Evolutionary conservation across 2,113 vertebrate species (phyloP).

Genomic region (Catagonus wagneri): DNA sequence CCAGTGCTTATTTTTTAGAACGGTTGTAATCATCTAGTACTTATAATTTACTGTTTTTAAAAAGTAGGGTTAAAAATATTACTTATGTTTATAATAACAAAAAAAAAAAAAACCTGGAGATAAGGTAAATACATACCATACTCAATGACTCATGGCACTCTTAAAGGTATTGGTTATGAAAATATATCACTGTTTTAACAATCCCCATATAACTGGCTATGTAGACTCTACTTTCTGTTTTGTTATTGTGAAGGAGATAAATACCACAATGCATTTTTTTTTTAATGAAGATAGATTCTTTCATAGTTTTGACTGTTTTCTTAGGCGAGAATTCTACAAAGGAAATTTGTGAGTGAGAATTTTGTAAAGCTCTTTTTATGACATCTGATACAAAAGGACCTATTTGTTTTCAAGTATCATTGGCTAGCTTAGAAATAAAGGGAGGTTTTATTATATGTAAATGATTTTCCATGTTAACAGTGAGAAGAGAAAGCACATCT

Average conservation of each 20-base stretch:
- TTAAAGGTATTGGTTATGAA: background rate
- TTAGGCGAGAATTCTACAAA: background rate
- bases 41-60: slow-evolving; percentile 27
- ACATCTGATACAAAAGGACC: background rate
- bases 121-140: background rate
- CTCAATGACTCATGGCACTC: background rate
- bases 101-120: slow-evolving; percentile 2
- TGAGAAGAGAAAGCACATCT: background rate
- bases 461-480: background rate
- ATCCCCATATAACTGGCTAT: background rate
- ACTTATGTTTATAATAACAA: background rate
- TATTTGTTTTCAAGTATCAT: background rate
- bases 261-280: background rate
- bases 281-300: background rate
- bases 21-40: background rate
- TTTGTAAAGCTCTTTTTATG: background rate
- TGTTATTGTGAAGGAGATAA: background rate
- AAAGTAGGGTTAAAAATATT: slow-evolving; percentile 21
- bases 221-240: background rate
- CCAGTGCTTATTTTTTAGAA: slow-evolving; percentile 30
- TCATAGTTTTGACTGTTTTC: background rate
- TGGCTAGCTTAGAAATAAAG: background rate
- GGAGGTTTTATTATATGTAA: background rate
- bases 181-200: background rate
- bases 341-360: background rate